Evolutionary conservation across 2,888 invertebrate genomes (phyloP).

Genomic region (Tenthredo distinguenda): DNA sequence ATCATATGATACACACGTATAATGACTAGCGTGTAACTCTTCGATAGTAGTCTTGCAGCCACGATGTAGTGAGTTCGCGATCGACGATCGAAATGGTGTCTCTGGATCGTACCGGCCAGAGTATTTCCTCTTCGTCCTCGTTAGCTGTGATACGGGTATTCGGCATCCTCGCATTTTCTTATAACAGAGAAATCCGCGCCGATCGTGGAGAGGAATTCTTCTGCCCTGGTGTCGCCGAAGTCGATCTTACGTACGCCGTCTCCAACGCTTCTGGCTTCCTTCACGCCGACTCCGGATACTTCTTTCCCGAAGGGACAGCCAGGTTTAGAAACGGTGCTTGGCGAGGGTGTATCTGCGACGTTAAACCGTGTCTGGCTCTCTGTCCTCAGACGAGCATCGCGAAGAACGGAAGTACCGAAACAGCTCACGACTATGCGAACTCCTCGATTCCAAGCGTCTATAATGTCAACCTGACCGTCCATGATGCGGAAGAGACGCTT

Average conservation of each 20-base stretch:
- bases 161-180: not conserved
- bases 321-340: not conserved
- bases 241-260: not conserved
- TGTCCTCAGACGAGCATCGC: not conserved
- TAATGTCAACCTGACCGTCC: not conserved
- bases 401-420: not conserved
- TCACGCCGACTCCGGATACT: not conserved
- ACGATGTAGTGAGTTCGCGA: not conserved
- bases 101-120: slow-evolving; percentile 76
- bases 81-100: slow-evolving; percentile 65
- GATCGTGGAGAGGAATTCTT: not conserved
- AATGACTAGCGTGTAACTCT: not conserved
- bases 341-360: slow-evolving; percentile 36
- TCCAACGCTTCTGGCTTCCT: not conserved
- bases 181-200: not conserved
- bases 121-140: slow-evolving; percentile 66
- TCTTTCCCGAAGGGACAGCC: not conserved
- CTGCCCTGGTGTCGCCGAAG: not conserved
- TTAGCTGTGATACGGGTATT: not conserved
- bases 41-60: not conserved
- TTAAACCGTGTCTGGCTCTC: slow-evolving; percentile 20
- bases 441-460: not conserved
- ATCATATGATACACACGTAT: no score
- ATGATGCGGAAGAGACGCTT: not conserved
- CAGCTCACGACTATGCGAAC: not conserved